Percentiles rank a stretch among this genome's conserved stretches.
phyloP scores from a whole-genome alignment of 2,888 invertebrate genomes.

The Cerceris ruficornis region DNA sequence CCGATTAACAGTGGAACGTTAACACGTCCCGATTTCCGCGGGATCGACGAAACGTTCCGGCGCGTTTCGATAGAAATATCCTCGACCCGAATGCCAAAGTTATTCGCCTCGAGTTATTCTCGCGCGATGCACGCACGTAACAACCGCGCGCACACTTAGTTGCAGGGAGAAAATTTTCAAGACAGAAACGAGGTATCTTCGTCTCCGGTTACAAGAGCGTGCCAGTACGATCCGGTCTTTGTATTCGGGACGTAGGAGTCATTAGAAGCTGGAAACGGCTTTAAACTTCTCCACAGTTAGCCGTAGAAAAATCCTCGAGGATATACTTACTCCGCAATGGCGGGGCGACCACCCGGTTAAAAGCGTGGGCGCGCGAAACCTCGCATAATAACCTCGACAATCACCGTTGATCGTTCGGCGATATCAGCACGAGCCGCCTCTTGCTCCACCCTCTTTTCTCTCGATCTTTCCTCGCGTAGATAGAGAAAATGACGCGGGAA shows the following conservation, averaged over 20 bases:
- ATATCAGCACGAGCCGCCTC: conserved; percentile 43
- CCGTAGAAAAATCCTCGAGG: background rate
- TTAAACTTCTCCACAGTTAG: conserved; percentile 6
- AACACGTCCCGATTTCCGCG: too few relatives aligned
- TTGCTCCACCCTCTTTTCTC: background rate
- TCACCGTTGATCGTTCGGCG: conserved; percentile 41
- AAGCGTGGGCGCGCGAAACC: conserved; percentile 45
- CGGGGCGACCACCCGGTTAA: conserved; percentile 48
- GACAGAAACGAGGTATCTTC: background rate
- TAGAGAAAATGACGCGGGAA: too few relatives aligned
- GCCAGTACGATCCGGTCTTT: conserved; percentile 17
- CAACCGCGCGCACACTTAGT: background rate
- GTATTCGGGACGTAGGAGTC: conserved; percentile 32
- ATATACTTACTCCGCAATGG: conserved; percentile 14
- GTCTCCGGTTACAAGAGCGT: conserved; percentile 3
- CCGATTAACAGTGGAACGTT: too few relatives aligned
- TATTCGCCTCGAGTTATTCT: background rate
- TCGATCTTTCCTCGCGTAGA: background rate
- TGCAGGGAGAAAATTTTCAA: background rate
- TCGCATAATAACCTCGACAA: conserved; percentile 50
- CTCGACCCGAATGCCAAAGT: conserved; percentile 2
- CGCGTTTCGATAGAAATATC: background rate
- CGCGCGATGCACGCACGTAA: background rate
- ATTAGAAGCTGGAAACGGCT: conserved; percentile 23
- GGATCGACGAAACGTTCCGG: too few relatives aligned